A percentile compares a stretch with the other conserved stretches of the same genome.
Evolutionary conservation across 2,888 invertebrate genomes (phyloP).

Genomic region (Holacanthella duospinosa): DNA sequence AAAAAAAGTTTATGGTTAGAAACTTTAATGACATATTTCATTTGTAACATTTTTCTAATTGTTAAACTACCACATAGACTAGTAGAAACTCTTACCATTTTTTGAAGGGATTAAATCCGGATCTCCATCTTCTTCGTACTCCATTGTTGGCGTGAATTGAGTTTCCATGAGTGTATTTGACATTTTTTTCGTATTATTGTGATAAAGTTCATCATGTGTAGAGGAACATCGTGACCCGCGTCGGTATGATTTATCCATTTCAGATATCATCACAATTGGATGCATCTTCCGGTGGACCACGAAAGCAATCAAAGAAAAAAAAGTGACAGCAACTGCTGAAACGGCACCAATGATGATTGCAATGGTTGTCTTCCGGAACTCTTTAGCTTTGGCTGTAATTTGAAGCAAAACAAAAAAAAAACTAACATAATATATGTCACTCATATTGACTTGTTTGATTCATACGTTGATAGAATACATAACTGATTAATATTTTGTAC

Average conservation of each 20-base stretch:
- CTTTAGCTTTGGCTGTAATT: slow-evolving; percentile 36
- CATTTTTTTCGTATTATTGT: slow-evolving; percentile 26
- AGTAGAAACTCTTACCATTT: slow-evolving; percentile 37
- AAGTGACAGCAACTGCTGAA: slow-evolving; percentile 29
- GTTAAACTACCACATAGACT: too few species aligned
- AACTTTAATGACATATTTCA: background rate
- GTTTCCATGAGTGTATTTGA: slow-evolving; percentile 24
- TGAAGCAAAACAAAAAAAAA: slow-evolving; percentile 21
- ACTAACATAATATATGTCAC: background rate
- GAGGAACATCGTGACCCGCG: slow-evolving; percentile 34
- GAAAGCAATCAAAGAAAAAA: slow-evolving; percentile 35
- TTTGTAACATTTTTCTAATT: too few species aligned
- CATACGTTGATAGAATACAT: too few species aligned
- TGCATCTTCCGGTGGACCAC: slow-evolving; percentile 34
- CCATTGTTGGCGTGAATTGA: slow-evolving; percentile 30
- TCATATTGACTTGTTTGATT: background rate
- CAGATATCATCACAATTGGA: slow-evolving; percentile 28
- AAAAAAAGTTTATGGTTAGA: too few species aligned
- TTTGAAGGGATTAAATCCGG: slow-evolving; percentile 37
- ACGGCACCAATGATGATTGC: slow-evolving; percentile 36
- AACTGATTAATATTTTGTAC: too few species aligned
- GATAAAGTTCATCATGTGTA: slow-evolving; percentile 35
- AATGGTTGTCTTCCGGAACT: slow-evolving; percentile 37
- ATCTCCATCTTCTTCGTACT: slow-evolving; percentile 36
- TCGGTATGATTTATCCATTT: slow-evolving; percentile 35